Conservation (phyloP, 2,797 vertebrate genomes). For the Phyllotis vaccarum region DNA sequence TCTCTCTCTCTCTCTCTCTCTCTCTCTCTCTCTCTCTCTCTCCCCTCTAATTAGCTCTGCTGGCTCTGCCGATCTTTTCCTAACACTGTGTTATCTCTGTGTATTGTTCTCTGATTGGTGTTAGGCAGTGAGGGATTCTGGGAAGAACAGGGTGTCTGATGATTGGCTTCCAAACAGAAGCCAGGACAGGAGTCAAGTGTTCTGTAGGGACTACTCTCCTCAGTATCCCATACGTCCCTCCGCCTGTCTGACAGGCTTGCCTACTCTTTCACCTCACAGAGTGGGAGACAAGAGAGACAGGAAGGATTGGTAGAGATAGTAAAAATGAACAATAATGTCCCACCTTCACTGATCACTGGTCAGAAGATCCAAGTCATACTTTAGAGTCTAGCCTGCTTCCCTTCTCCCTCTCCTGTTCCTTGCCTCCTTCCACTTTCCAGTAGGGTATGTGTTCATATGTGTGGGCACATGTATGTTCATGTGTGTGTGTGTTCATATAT, state of each 20-base stretch:
- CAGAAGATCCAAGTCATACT: neutral
- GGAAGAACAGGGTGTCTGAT: neutral
- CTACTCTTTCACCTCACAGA: neutral
- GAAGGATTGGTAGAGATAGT: neutral
- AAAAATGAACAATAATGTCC: neutral
- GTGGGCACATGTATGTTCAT: neutral
- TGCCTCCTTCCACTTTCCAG: neutral
- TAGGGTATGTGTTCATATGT: neutral
- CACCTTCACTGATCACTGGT: neutral
- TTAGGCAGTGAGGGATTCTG: constrained; percentile 47
- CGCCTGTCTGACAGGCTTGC: neutral
- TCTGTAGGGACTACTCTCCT: neutral
- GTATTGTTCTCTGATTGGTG: constrained; percentile 45
- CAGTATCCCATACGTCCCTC: neutral
- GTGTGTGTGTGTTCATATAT: neutral
- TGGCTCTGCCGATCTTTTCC: neutral
- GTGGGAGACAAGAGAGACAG: neutral
- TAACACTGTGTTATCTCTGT: neutral
- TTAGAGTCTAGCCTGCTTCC: neutral
- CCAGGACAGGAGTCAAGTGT: neutral
- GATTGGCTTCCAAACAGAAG: constrained; percentile 30
- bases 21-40: neutral
- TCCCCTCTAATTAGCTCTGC: constrained; percentile 19
- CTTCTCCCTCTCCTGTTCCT: neutral
- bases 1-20: neutral